Evolutionary conservation across 2,888 invertebrate species (phyloP).

Genomic region (Nephrotoma guestfalica): DNA sequence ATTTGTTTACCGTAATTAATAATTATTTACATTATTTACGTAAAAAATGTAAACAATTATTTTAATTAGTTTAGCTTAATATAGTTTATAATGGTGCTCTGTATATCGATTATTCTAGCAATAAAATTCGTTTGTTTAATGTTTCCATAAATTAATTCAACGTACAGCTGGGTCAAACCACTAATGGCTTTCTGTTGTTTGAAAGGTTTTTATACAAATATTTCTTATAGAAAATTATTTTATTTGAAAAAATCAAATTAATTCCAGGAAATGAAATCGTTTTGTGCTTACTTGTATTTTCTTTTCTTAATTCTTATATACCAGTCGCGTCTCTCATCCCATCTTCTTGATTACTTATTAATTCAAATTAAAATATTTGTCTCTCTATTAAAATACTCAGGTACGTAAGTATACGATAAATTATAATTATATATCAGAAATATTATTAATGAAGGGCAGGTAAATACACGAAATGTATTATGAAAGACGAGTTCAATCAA

Average conservation of each 20-base stretch:
- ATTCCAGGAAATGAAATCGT: background rate
- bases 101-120: no score
- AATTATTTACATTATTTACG: no score
- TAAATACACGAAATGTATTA: background rate
- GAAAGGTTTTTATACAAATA: background rate
- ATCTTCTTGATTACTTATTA: background rate
- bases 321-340: background rate
- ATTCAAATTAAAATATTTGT: background rate
- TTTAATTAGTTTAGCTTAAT: no score
- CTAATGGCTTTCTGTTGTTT: background rate
- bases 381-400: background rate
- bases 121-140: background rate
- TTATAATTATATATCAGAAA: background rate
- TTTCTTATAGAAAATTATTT: background rate
- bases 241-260: background rate
- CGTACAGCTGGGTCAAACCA: background rate
- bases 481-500: background rate
- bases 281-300: background rate
- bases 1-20: no score
- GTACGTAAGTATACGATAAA: background rate
- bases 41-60: no score
- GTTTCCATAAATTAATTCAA: background rate
- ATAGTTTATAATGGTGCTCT: no score
- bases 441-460: background rate
- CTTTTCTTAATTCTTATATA: background rate